phyloP scores from a whole-genome alignment of 2,888 invertebrate genomes.

The Napeogenes sylphis region DNA sequence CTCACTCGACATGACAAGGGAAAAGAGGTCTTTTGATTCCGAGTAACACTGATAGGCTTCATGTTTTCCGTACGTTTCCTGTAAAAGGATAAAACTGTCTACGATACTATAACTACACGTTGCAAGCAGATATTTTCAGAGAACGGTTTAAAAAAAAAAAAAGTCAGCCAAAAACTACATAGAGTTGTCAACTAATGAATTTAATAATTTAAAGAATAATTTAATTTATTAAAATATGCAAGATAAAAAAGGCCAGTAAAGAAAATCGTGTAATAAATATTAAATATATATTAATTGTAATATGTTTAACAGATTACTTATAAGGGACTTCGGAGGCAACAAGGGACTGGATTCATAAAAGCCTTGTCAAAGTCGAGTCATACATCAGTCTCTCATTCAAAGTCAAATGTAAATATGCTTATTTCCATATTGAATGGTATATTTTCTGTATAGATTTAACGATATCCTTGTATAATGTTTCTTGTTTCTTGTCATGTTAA shows the following conservation, averaged over 20 bases:
- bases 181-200: too few species aligned
- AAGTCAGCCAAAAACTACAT: too few species aligned
- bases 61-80: slow-evolving; percentile 13
- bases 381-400: slow-evolving; percentile 20
- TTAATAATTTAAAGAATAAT: too few species aligned
- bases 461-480: background rate
- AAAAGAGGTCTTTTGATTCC: slow-evolving; percentile 14
- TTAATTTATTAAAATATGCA: too few species aligned
- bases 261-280: too few species aligned
- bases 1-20: slow-evolving; percentile 10
- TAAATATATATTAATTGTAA: too few species aligned
- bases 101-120: slow-evolving; percentile 11
- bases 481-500: background rate
- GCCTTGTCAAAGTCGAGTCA: slow-evolving; percentile 21
- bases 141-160: too few species aligned
- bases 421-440: slow-evolving; percentile 3
- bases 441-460: background rate
- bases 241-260: too few species aligned
- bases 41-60: slow-evolving; percentile 18
- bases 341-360: slow-evolving; percentile 8
- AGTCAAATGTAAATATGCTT: slow-evolving; percentile 4
- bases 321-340: background rate
- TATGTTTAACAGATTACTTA: background rate
- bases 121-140: background rate
- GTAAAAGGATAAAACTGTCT: slow-evolving; percentile 10